A percentile compares a stretch with the other conserved stretches of the same genome.
Evolutionary conservation across 2,797 vertebrate species (phyloP).

Genomic region (Gymnothorax reevesii): DNA sequence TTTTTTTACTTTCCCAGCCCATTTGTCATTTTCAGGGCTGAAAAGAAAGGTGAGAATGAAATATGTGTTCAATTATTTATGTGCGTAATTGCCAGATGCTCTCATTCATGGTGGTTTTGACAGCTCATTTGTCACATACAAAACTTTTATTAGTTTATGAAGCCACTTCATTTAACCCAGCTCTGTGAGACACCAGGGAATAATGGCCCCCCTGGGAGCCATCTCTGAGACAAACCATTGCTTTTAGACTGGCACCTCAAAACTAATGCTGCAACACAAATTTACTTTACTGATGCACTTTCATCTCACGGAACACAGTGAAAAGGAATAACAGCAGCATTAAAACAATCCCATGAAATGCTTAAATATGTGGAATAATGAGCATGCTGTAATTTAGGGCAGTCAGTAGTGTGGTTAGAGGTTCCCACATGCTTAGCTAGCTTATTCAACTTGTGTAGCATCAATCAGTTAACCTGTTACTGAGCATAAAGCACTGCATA

Average conservation of each 20-base stretch:
- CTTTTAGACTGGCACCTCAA: too few relatives aligned
- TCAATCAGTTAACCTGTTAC: not conserved
- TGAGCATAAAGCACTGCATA: not conserved
- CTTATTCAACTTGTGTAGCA: not conserved
- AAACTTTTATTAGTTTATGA: not conserved
- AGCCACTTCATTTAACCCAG: not conserved
- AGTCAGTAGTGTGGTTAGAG: not conserved
- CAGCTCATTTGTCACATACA: not conserved
- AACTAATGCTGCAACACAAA: not conserved
- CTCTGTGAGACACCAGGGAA: not conserved
- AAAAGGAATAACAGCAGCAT: not conserved
- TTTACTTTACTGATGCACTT: not conserved
- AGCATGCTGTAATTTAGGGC: not conserved
- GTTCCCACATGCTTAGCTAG: not conserved
- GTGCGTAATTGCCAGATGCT: not conserved
- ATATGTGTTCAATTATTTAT: not conserved
- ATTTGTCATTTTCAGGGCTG: not conserved
- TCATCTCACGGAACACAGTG: not conserved
- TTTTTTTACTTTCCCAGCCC: not conserved
- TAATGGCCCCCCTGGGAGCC: not conserved
- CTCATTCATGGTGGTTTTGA: not conserved
- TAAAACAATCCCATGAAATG: not conserved
- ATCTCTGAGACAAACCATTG: not conserved
- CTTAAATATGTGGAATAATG: not conserved
- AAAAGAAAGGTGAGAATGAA: not conserved